Conservation (phyloP, 2,797 vertebrate species). For the Muscicapa comitata region DNA sequence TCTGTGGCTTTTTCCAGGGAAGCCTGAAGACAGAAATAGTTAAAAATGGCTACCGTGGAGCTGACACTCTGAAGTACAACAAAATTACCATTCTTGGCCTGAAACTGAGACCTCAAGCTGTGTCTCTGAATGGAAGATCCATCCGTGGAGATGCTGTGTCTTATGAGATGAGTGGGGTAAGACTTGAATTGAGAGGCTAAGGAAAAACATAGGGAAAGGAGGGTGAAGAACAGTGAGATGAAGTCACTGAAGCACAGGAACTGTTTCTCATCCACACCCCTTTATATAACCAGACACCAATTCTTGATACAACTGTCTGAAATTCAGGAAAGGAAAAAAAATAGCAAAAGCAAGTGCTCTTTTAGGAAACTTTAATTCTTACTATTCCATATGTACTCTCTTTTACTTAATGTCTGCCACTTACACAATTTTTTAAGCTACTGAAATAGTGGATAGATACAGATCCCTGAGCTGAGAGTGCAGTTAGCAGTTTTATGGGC, state of each 20-base stretch:
- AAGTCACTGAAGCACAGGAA: neutral
- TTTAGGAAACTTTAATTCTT: too few relatives aligned
- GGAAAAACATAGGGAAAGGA: neutral
- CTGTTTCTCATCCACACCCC: neutral
- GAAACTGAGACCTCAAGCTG: slow-evolving; percentile 5
- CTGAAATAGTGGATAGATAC: neutral
- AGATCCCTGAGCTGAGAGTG: neutral
- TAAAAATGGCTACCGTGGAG: slow-evolving; percentile 45
- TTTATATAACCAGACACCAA: neutral
- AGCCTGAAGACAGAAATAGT: slow-evolving; percentile 45
- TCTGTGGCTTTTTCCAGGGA: slow-evolving; percentile 22
- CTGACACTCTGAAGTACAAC: slow-evolving; percentile 24
- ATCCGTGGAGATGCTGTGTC: neutral
- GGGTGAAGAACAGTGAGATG: neutral
- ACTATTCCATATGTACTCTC: neutral
- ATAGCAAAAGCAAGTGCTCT: too few relatives aligned
- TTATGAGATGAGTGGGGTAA: slow-evolving; percentile 37
- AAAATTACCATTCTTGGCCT: slow-evolving; percentile 52
- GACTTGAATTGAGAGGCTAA: neutral
- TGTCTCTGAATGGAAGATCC: slow-evolving; percentile 47
- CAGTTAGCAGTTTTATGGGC: neutral
- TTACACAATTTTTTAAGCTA: neutral
- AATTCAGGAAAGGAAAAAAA: too few relatives aligned
- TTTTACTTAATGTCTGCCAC: neutral
- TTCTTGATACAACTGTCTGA: neutral